Conservation (phyloP, 2,797 vertebrate genomes). For the Amniataba percoides region DNA sequence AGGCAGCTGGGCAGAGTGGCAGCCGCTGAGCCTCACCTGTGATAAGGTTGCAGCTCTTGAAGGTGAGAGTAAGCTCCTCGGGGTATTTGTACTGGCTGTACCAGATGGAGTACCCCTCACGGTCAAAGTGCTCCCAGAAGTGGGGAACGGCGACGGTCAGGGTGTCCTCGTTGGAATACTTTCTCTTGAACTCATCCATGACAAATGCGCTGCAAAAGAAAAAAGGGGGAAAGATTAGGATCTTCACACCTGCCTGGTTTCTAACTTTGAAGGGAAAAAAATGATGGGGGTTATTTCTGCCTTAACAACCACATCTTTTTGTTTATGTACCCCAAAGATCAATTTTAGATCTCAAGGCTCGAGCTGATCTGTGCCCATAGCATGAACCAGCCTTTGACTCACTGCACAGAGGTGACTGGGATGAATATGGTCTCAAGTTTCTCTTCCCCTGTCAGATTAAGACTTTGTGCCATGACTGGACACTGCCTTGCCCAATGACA, state of each 20-base stretch:
- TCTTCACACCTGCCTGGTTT: neutral
- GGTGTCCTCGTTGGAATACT: conserved; percentile 96
- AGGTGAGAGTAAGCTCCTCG: conserved; percentile 89
- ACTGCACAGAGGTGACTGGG: conserved; percentile 77
- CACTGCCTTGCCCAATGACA: conserved; percentile 81
- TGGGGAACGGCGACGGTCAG: conserved; percentile 89
- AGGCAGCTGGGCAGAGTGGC: neutral
- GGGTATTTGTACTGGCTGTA: conserved; percentile 91
- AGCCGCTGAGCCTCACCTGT: conserved; percentile 81
- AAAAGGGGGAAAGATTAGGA: neutral
- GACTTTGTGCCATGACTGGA: conserved; percentile 72
- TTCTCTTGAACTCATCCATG: conserved; percentile 96
- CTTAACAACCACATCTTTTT: neutral
- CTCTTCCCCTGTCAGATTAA: conserved; percentile 81
- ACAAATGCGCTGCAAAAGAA: conserved; percentile 85
- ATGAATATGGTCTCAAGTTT: conserved; percentile 76
- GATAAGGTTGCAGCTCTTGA: conserved; percentile 98
- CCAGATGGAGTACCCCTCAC: conserved; percentile 94
- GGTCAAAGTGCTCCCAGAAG: conserved; percentile 95
- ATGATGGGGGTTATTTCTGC: too few species aligned
- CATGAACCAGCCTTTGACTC: conserved; percentile 81
- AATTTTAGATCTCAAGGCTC: neutral
- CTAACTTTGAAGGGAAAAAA: neutral
- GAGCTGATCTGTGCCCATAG: conserved; percentile 67
- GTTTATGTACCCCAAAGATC: neutral